Evolutionary conservation across 2,888 invertebrate genomes (phyloP).

Genomic region (Himalopsyche anomala): DNA sequence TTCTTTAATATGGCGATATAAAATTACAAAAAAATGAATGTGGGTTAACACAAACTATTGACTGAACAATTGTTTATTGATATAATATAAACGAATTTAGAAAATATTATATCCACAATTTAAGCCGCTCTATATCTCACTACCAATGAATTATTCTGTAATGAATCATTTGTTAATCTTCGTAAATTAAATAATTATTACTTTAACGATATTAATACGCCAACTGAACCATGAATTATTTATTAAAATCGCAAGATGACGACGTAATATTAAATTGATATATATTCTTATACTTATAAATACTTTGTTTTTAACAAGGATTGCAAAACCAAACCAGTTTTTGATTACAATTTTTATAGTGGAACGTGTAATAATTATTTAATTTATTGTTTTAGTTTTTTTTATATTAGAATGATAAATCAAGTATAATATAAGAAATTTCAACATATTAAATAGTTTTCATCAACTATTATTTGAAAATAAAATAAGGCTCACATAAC

Average conservation of each 20-base stretch:
- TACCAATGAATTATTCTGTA: background rate
- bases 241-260: background rate
- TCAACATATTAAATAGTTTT: too few relatives aligned
- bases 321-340: conserved; percentile 8
- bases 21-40: too few relatives aligned
- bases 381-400: background rate
- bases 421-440: too few relatives aligned
- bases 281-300: background rate
- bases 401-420: too few relatives aligned
- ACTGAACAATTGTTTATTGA: too few relatives aligned
- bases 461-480: too few relatives aligned
- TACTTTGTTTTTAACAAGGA: conserved; percentile 11
- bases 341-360: background rate
- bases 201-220: background rate
- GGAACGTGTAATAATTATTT: background rate
- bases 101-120: too few relatives aligned
- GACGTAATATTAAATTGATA: background rate
- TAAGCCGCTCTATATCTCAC: background rate
- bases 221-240: conserved; percentile 26
- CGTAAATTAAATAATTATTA: background rate
- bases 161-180: background rate
- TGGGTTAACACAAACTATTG: too few relatives aligned
- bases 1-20: too few relatives aligned
- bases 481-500: too few relatives aligned
- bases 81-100: too few relatives aligned